Conservation (phyloP, 2,113 vertebrate genomes). For the Sturnus vulgaris region DNA sequence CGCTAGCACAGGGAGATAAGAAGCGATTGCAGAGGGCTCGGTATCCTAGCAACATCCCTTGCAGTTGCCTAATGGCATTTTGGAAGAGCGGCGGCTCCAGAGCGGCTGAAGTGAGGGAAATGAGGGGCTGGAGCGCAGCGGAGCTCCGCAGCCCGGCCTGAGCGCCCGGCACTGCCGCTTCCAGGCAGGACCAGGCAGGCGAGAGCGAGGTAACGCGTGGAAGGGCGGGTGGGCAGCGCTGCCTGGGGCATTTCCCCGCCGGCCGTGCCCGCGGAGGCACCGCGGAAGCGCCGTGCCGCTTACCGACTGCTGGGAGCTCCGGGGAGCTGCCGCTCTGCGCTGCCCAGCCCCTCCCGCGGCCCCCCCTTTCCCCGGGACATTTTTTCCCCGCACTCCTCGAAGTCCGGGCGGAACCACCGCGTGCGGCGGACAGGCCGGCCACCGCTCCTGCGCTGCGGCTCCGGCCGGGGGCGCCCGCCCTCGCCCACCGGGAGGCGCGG, state of each 20-base stretch:
- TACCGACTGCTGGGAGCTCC: accelerated
- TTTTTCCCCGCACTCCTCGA: accelerated
- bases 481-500: background rate
- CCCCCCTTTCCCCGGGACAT: background rate
- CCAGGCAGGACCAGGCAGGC: background rate
- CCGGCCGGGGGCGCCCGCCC: background rate
- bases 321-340: background rate
- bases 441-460: background rate
- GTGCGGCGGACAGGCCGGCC: background rate
- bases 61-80: slow-evolving; percentile 5
- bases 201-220: background rate
- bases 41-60: slow-evolving; percentile 51
- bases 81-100: background rate
- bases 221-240: background rate
- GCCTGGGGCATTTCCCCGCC: background rate
- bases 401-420: background rate
- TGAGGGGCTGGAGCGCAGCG: background rate
- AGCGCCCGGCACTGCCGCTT: background rate
- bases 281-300: background rate
- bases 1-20: background rate
- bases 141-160: background rate
- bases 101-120: background rate
- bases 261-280: background rate
- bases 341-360: background rate
- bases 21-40: background rate